phyloP scores from a whole-genome alignment of 2,797 vertebrate genomes.

The Cichlasoma orientale region DNA sequence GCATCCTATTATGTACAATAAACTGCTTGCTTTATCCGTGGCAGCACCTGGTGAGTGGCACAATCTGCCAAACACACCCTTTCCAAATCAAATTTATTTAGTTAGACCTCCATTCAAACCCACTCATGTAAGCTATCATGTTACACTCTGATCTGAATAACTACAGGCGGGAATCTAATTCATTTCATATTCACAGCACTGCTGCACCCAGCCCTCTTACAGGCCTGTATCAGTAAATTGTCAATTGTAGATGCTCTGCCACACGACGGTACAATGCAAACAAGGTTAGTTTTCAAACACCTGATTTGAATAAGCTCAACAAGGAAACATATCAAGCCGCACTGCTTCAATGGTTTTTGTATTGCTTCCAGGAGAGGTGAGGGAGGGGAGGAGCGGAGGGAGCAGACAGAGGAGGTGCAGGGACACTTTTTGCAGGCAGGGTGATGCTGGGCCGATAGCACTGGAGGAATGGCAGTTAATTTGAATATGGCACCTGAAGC shows the following conservation, averaged over 20 bases:
- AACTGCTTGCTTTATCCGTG: constrained; percentile 83
- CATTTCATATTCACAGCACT: constrained; percentile 76
- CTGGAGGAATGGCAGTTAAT: constrained; percentile 85
- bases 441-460: constrained; percentile 80
- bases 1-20: constrained; percentile 84
- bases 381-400: constrained; percentile 25
- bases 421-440: constrained; percentile 70
- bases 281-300: constrained; percentile 87
- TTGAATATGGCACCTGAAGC: constrained; percentile 87
- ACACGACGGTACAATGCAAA: constrained; percentile 85
- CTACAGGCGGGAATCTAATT: constrained; percentile 80
- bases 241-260: constrained; percentile 78
- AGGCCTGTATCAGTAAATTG: constrained; percentile 83
- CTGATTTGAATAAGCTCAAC: constrained; percentile 87
- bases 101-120: constrained; percentile 81
- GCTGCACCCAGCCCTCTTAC: constrained; percentile 65
- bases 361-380: constrained; percentile 64
- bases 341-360: constrained; percentile 76
- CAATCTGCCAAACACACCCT: constrained; percentile 82
- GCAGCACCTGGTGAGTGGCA: constrained; percentile 77
- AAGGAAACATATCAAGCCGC: constrained; percentile 75
- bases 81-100: constrained; percentile 88
- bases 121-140: constrained; percentile 86
- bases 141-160: constrained; percentile 84
- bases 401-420: constrained; percentile 44